Base-by-base conservation (phyloP, 2,113 vertebrate species). In the Thryonomys swinderianus region DNA sequence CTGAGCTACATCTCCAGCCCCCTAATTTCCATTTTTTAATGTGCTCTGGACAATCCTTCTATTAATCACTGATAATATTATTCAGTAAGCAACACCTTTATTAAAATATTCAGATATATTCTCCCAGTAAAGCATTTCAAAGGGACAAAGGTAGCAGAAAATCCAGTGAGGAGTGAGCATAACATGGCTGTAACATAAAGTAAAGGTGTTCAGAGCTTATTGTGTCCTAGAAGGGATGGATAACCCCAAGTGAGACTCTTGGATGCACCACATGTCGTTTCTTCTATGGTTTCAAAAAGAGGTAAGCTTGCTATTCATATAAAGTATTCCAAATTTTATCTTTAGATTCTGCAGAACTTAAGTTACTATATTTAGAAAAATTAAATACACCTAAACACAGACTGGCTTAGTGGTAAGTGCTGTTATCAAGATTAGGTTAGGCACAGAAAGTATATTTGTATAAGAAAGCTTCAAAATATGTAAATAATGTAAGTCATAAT, bases 331-430 rank as follows among this genome's bases (percentile, higher is more conserved):
- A 34, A 69, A 20, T 48, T 94, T 95, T 53, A 61, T 93, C 71
- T 89, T 45, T n/a, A 57, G 45, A 93, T 88, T 59, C 14, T 64
- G 73, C 53, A 73, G n/a, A 74, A 84, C 51, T 89, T 23, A 90
- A 69, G 18, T 57, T 69, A 62, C 53, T 66, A 25, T 40, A 89
- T 37, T 81, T 85, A 48, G 64, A 66, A 95, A 82, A 89, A 95
- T 86, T 73, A 90, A 85, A 73, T n/a, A 79, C 67, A 81, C 62
- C 34, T 51, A 76, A 95, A 59, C 27, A 51, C 51, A 30, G 88
- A 86, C 59, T 78, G 84, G 48, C 37, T 80, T 73, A 21, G 61
- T 37, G 25, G 20, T 12, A 61, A 74, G 48, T n/a, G 74, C n/a
- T 90, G 73, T 9, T 91, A 51, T 87, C 62, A 79, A 92, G 78